Conservation (phyloP, 2,888 invertebrate species). For the Podabrus alpinus region DNA sequence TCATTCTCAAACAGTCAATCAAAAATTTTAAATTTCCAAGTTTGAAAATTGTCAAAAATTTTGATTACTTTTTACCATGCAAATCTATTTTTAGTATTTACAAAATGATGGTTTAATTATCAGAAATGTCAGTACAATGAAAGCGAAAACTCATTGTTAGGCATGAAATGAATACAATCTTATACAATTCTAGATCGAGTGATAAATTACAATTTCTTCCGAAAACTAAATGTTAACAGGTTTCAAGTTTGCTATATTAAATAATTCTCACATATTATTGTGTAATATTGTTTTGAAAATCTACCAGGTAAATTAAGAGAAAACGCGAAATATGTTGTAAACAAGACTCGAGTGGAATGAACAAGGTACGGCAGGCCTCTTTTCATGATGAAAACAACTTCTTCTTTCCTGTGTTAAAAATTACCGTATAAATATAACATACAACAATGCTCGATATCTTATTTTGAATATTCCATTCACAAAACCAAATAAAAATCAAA, state of each 20-base stretch:
- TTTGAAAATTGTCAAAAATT: background rate
- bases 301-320: background rate
- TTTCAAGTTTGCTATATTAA: background rate
- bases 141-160: background rate
- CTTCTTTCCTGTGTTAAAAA: background rate
- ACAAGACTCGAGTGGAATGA: background rate
- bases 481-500: background rate
- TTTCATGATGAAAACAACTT: background rate
- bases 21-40: background rate
- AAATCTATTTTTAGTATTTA: background rate
- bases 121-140: background rate
- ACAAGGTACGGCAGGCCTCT: background rate
- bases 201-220: background rate
- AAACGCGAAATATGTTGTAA: background rate
- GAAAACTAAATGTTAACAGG: background rate
- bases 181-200: background rate
- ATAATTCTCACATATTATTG: background rate
- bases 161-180: background rate
- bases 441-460: background rate
- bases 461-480: background rate
- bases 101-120: background rate
- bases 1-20: background rate
- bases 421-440: background rate
- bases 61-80: background rate
- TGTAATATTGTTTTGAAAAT: background rate